Evolutionary conservation across 2,797 vertebrate genomes (phyloP).

Genomic region (Prionace glauca): DNA sequence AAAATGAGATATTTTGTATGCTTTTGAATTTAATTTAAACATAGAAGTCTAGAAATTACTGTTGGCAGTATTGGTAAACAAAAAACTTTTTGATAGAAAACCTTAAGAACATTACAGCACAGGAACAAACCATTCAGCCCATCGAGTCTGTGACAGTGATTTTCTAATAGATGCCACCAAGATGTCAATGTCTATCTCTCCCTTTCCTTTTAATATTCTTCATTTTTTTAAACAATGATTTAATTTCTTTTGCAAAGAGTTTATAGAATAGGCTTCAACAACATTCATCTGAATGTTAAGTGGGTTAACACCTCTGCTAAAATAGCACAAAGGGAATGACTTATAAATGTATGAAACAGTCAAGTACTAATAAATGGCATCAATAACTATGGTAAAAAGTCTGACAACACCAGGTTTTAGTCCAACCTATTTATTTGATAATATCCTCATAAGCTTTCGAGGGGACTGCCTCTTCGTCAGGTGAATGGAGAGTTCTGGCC

Average conservation of each 20-base stretch:
- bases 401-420: too few species aligned
- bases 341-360: not conserved
- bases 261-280: not conserved
- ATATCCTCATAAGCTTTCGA: too few species aligned
- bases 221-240: not conserved
- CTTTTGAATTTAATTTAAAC: not conserved
- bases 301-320: not conserved
- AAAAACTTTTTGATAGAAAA: not conserved
- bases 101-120: not conserved
- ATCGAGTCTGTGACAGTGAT: not conserved
- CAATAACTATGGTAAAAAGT: constrained; percentile 39
- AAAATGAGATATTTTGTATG: not conserved
- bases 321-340: not conserved
- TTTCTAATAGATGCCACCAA: constrained; percentile 39
- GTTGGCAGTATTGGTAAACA: not conserved
- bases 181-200: constrained; percentile 41
- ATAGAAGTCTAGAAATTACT: not conserved
- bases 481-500: too few species aligned
- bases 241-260: not conserved
- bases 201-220: constrained; percentile 33
- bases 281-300: not conserved
- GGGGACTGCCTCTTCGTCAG: too few species aligned
- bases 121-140: not conserved
- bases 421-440: too few species aligned
- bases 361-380: not conserved